A percentile compares a stretch with the other conserved stretches of the same genome.
Evolutionary conservation across 2,888 invertebrate species (phyloP).

Genomic region (Herminia tarsipennalis): DNA sequence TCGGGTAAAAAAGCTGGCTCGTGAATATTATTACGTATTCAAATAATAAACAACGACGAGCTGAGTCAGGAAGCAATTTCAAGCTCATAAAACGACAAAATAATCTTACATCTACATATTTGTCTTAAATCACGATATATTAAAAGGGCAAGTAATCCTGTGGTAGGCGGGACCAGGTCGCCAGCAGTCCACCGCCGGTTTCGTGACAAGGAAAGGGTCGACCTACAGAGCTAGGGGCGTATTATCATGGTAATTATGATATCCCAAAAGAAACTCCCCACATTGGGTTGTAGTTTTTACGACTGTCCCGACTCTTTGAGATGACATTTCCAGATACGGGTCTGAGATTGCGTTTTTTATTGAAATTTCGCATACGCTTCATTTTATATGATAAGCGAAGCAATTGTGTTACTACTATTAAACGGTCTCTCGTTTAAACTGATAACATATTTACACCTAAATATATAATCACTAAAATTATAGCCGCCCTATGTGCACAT

Average conservation of each 20-base stretch:
- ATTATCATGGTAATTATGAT: constrained; percentile 64
- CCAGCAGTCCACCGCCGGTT: constrained; percentile 31
- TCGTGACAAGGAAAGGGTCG: constrained; percentile 63
- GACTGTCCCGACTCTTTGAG: constrained; percentile 30
- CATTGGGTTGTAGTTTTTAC: constrained; percentile 50
- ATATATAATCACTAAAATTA: too few species aligned
- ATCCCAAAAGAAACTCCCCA: constrained; percentile 45
- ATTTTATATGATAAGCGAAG: constrained; percentile 8
- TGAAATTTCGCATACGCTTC: constrained; percentile 48
- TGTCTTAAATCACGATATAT: constrained; percentile 21
- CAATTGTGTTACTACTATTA: constrained; percentile 25
- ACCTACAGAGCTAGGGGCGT: constrained; percentile 50
- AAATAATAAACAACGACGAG: too few species aligned
- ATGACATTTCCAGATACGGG: constrained; percentile 32
- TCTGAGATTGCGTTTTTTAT: constrained; percentile 40
- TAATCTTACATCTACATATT: constrained; percentile 7
- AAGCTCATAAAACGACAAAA: constrained; percentile 1
- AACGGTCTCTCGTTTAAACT: constrained; percentile 32
- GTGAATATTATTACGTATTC: too few species aligned
- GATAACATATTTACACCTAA: too few species aligned
- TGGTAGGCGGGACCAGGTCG: constrained; percentile 48
- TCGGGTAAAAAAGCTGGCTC: too few species aligned
- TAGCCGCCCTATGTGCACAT: too few species aligned
- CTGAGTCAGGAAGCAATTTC: too few species aligned
- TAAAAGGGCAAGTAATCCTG: constrained; percentile 39